Evolutionary conservation across 2,113 vertebrate species (phyloP).

Genomic region (Illadopsis cleaveri): DNA sequence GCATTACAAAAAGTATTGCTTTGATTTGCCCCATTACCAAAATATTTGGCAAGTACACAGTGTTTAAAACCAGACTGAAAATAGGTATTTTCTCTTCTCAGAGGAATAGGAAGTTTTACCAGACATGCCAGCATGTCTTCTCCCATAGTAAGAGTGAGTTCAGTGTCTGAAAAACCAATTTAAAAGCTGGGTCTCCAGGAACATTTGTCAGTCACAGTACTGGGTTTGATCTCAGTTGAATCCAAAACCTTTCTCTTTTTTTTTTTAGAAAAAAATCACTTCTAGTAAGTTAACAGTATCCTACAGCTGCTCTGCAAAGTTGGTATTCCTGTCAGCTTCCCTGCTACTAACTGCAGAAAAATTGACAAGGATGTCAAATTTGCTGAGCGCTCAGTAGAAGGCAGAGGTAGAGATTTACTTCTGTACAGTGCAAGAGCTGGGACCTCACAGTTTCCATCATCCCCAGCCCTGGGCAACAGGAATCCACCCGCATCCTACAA

Average conservation of each 20-base stretch:
- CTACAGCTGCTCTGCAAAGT: constrained; percentile 5
- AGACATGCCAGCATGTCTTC: background rate
- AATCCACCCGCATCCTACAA: background rate
- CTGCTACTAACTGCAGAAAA: background rate
- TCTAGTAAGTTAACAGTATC: constrained; percentile 1
- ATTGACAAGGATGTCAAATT: constrained; percentile 7
- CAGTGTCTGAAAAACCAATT: background rate
- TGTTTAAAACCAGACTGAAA: background rate
- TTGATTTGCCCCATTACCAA: background rate
- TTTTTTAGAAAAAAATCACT: background rate
- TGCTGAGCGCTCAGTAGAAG: background rate
- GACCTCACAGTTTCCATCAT: background rate
- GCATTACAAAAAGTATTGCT: background rate
- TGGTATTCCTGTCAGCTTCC: background rate
- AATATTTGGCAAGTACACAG: background rate
- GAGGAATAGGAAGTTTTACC: background rate
- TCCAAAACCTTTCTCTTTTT: background rate
- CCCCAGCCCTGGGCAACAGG: background rate
- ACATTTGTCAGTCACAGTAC: background rate
- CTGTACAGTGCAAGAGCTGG: background rate
- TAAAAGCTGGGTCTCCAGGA: background rate
- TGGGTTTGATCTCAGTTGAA: background rate
- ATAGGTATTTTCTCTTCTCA: background rate
- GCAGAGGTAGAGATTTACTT: background rate
- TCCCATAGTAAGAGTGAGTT: background rate